phyloP scores from a whole-genome alignment of 2,888 invertebrate genomes.

The Eumerus sabulonum region DNA sequence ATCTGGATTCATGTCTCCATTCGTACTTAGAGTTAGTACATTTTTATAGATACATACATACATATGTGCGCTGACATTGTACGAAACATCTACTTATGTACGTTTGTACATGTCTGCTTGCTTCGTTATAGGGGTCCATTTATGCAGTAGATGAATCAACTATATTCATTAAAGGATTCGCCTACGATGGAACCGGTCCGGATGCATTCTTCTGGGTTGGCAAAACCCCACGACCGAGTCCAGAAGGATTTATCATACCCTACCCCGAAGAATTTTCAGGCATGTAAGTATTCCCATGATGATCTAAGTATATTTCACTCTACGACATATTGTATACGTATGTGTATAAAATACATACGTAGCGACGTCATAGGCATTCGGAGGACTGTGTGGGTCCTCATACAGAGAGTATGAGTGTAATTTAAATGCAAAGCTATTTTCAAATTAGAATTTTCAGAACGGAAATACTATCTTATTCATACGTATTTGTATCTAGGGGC shows the following conservation, averaged over 20 bases:
- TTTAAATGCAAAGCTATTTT: conserved; percentile 54
- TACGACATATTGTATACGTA: not conserved
- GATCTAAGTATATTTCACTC: not conserved
- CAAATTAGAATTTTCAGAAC: conserved; percentile 64
- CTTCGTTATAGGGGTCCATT: conserved; percentile 82
- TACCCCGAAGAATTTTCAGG: conserved; percentile 91
- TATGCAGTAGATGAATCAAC: conserved; percentile 94
- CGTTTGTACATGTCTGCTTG: conserved; percentile 30
- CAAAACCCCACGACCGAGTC: conserved; percentile 87
- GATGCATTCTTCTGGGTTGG: conserved; percentile 96
- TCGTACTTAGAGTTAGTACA: no score
- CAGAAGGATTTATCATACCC: conserved; percentile 90
- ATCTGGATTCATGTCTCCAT: no score
- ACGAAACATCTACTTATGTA: not conserved
- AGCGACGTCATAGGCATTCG: not conserved
- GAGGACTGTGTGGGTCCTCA: not conserved
- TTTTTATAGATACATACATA: not conserved
- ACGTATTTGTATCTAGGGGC: no score
- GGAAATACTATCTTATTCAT: conserved; percentile 43
- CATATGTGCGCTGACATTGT: not conserved
- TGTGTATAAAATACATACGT: not conserved
- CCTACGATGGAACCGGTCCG: conserved; percentile 92
- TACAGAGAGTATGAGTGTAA: not conserved
- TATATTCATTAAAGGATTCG: conserved; percentile 91
- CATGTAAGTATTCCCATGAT: conserved; percentile 82